These are phyloP conservation scores for Drosophila eohydei DNA, from an alignment of 2,888 invertebrate genomes.

Conservation along the genomic window DNA sequence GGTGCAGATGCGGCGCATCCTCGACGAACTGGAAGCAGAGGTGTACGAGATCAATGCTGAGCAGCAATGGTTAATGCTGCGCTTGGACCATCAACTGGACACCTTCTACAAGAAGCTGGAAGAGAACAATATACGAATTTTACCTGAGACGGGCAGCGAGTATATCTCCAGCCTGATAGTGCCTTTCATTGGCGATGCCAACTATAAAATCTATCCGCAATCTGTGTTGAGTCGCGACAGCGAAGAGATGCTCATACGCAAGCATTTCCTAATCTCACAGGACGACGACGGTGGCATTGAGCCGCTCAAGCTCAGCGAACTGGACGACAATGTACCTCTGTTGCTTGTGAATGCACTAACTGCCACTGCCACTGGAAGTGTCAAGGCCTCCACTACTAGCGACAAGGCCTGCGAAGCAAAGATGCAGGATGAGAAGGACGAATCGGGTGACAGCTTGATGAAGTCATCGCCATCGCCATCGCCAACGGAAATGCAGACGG, in stretches of 20 bases:
- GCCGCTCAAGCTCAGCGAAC: constrained; percentile 63
- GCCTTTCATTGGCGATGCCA: constrained; percentile 70
- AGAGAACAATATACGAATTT: constrained; percentile 65
- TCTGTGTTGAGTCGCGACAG: constrained; percentile 69
- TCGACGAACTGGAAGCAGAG: constrained; percentile 82
- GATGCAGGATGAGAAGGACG: constrained; percentile 6
- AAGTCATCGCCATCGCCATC: constrained; percentile 1
- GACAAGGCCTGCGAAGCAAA: not conserved
- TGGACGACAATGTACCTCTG: constrained; percentile 56
- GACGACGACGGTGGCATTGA: constrained; percentile 61
- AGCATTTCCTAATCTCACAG: constrained; percentile 73
- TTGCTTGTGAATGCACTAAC: constrained; percentile 42
- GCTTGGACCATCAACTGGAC: constrained; percentile 75
- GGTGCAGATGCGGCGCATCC: constrained; percentile 73
- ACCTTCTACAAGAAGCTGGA: constrained; percentile 73
- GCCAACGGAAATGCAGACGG: not conserved
- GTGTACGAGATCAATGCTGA: constrained; percentile 83
- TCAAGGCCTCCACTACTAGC: not conserved
- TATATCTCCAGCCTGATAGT: constrained; percentile 75
- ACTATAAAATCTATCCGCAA: constrained; percentile 66
- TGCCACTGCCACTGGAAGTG: not conserved
- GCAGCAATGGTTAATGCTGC: constrained; percentile 77
- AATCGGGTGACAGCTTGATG: not conserved
- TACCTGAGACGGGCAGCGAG: constrained; percentile 68
- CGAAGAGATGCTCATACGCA: constrained; percentile 80